Base-by-base conservation (phyloP, 2,113 vertebrate species). In the Colistium nudipinnis region DNA sequence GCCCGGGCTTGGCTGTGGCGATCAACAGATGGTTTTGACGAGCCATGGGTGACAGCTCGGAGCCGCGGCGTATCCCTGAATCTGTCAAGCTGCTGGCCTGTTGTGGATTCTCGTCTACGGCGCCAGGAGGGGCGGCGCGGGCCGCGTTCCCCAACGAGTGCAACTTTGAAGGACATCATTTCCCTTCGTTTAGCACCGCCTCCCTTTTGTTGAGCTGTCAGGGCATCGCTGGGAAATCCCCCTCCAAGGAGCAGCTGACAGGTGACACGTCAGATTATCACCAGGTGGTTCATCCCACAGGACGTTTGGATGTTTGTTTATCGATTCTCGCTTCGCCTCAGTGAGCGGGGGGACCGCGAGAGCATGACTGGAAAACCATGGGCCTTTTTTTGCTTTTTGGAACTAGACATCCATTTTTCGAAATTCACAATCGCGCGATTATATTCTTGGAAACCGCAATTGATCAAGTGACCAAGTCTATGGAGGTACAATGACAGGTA, bases 1-100 rank as follows among this genome's bases (percentile, higher is more conserved):
- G 60, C 70, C 61, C 54, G 70, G 79, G 69, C 75, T 80, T 72
- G 45, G 16, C 33, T 44, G 39, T 33, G 62, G 45, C 52, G 44
- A 62, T 79, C 67, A 89, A 51, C 92, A 93, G 92, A 93, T 92
- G 90, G 88, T 89, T 45, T 87, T 84, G 86, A 87, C 71, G 80
- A 75, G 44, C 80, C 39, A 52, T 14, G 43, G 74, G 77, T 90
- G 92, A 93, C 92, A 92, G 92, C 89, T 88, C 4, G 53, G 91
- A 92, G 88, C 88, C 80, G 80, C 48, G 66, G 62, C 62, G 55
- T 74, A 65, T 92, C 90, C 89, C 87, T 78, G 56, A 83, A 73
- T 72, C 59, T 80, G 76, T 87, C 89, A 84, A 47, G 61, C 77
- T 70, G 69, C 78, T 84, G 88, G 85, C 89, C 86, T 81, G 60